Conservation (phyloP, 2,113 vertebrate genomes). For the zebrafish (Danio rerio) region DNA sequence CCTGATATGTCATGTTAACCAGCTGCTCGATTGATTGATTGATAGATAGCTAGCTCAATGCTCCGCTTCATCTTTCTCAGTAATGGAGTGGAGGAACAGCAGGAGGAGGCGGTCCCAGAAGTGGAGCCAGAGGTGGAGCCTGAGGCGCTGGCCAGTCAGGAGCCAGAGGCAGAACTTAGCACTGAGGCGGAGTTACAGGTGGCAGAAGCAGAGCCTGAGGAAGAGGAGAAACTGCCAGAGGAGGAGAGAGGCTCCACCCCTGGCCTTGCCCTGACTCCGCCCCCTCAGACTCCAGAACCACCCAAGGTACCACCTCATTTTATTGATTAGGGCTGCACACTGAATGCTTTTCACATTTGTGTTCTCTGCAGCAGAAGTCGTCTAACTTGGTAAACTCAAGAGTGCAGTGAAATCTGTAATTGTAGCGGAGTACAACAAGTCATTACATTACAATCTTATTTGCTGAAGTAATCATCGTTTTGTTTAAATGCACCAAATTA, state of each 20-base stretch:
- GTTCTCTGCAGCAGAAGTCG: too few relatives aligned
- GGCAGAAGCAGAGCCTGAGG: constrained; percentile 79
- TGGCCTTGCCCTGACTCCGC: constrained; percentile 29
- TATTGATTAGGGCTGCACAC: too few relatives aligned
- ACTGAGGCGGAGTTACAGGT: constrained; percentile 73
- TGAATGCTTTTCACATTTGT: too few relatives aligned
- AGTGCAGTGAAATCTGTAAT: too few relatives aligned
- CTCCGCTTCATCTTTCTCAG: constrained; percentile 17
- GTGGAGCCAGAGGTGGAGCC: constrained; percentile 42
- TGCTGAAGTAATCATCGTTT: too few relatives aligned
- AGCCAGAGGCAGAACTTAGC: constrained; percentile 68
- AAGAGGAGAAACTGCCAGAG: constrained; percentile 75
- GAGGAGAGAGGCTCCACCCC: constrained; percentile 81
- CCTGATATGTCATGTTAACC: too few relatives aligned
- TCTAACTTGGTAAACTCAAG: too few relatives aligned
- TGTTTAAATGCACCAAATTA: too few relatives aligned
- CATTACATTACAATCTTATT: too few relatives aligned
- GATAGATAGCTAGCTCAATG: neutral
- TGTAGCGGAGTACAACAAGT: too few relatives aligned
- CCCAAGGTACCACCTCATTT: constrained; percentile 33
- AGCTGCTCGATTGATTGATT: neutral
- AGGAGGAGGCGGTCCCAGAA: constrained; percentile 57
- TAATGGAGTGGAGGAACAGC: constrained; percentile 62
- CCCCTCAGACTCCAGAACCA: constrained; percentile 43
- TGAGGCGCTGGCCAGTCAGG: constrained; percentile 51